Evolutionary conservation across 2,888 invertebrate genomes (phyloP).

Genomic region (Meghimatium bilineatum): DNA sequence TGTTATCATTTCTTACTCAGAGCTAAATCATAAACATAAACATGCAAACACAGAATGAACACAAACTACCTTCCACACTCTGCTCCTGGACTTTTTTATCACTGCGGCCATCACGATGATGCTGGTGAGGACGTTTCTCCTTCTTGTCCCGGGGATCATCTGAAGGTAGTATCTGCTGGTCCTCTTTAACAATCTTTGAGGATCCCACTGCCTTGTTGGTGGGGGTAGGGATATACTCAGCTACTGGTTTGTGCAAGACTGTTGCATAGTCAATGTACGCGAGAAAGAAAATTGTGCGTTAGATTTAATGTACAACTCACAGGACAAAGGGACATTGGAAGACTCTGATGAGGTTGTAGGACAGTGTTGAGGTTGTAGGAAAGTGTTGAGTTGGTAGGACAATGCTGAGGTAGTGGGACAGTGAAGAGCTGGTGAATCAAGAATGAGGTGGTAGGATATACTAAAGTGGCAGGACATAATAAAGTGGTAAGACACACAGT

Average conservation of each 20-base stretch:
- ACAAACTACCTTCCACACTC: slow-evolving; percentile 5
- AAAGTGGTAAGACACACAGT: too few relatives aligned
- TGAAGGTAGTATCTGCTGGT: not conserved
- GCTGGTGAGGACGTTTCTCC: slow-evolving; percentile 34
- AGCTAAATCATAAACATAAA: too few relatives aligned
- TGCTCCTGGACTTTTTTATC: not conserved
- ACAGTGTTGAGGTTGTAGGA: not conserved
- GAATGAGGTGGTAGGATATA: too few relatives aligned
- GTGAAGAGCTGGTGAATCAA: too few relatives aligned
- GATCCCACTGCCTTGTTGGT: slow-evolving; percentile 32
- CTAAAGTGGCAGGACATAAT: too few relatives aligned
- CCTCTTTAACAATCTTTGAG: not conserved
- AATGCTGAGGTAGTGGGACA: too few relatives aligned
- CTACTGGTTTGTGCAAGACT: slow-evolving; percentile 36
- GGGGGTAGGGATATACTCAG: slow-evolving; percentile 52
- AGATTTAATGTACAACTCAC: too few relatives aligned
- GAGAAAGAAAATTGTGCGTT: too few relatives aligned
- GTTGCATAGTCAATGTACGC: not conserved
- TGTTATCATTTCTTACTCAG: too few relatives aligned
- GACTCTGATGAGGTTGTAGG: not conserved
- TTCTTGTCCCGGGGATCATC: not conserved
- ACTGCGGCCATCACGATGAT: not conserved
- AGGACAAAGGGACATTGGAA: not conserved
- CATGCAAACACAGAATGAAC: not conserved
- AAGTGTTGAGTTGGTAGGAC: not conserved